Conservation (phyloP, 2,888 invertebrate species). For the Sminthurides aquaticus region DNA sequence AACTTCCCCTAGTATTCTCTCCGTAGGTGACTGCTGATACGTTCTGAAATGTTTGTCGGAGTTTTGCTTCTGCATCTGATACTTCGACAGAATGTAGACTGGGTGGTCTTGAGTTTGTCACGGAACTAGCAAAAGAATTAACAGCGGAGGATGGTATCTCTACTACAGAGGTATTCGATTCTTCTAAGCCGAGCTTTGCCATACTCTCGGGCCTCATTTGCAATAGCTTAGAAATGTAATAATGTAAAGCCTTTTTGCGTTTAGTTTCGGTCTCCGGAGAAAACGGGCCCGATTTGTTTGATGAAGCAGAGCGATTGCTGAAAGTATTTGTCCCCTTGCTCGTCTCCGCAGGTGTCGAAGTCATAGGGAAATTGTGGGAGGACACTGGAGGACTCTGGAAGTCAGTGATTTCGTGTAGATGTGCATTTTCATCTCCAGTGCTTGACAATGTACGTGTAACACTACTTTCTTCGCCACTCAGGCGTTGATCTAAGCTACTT, state of each 20-base stretch:
- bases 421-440: not conserved
- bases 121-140: slow-evolving; percentile 3
- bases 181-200: not conserved
- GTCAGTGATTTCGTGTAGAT: not conserved
- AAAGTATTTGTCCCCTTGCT: not conserved
- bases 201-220: slow-evolving; percentile 20
- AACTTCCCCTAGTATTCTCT: not conserved
- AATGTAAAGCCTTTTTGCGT: slow-evolving; percentile 11
- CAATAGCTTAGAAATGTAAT: slow-evolving; percentile 14
- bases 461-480: not conserved
- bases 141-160: slow-evolving; percentile 21
- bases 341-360: not conserved
- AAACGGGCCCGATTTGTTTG: not conserved
- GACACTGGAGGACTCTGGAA: not conserved
- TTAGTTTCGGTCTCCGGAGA: slow-evolving; percentile 13
- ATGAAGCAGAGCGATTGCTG: not conserved
- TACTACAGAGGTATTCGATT: slow-evolving; percentile 8
- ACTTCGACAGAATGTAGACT: not conserved
- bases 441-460: not conserved
- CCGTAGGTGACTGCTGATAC: not conserved
- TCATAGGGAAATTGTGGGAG: not conserved
- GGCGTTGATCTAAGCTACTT: too few relatives aligned
- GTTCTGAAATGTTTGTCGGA: not conserved
- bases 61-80: not conserved
- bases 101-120: not conserved